Evolutionary conservation across 2,797 vertebrate genomes (phyloP).

Genomic region (Arrhamphus sclerolepis): DNA sequence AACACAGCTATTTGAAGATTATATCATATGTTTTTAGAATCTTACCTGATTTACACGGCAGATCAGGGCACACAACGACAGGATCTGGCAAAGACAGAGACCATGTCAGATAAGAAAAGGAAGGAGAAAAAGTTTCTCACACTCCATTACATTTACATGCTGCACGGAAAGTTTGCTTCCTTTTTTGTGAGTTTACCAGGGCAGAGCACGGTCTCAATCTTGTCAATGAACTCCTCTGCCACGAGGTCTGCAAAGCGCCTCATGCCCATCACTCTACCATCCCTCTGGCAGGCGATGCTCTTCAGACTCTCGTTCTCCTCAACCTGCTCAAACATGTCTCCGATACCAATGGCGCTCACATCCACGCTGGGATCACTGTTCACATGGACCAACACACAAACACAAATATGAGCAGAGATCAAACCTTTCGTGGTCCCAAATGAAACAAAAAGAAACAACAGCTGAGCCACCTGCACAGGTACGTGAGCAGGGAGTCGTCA

Average conservation of each 20-base stretch:
- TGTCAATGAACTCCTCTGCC: conserved; percentile 94
- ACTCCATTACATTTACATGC: background rate
- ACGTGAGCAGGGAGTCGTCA: conserved; percentile 85
- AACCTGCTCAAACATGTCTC: conserved; percentile 92
- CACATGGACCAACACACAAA: conserved; percentile 23
- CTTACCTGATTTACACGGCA: conserved; percentile 96
- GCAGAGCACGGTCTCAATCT: conserved; percentile 90
- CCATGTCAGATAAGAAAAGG: conserved; percentile 1
- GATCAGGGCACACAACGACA: conserved; percentile 89
- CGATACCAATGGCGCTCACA: conserved; percentile 95
- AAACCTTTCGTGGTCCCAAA: background rate
- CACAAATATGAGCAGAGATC: conserved; percentile 23
- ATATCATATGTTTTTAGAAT: conserved; percentile 8
- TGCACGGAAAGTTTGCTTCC: background rate
- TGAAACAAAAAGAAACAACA: background rate
- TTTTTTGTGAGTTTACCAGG: conserved; percentile 79
- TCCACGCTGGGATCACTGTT: conserved; percentile 76
- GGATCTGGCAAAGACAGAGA: conserved; percentile 83
- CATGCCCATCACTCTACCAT: conserved; percentile 88
- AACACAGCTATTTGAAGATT: background rate
- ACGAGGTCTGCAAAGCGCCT: conserved; percentile 94
- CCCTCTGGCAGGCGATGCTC: conserved; percentile 88
- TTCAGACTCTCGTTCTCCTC: conserved; percentile 90
- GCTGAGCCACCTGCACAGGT: conserved; percentile 80
- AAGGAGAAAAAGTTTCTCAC: background rate